Conservation (phyloP, 2,113 vertebrate genomes). For the Tachuris rubrigastra region DNA sequence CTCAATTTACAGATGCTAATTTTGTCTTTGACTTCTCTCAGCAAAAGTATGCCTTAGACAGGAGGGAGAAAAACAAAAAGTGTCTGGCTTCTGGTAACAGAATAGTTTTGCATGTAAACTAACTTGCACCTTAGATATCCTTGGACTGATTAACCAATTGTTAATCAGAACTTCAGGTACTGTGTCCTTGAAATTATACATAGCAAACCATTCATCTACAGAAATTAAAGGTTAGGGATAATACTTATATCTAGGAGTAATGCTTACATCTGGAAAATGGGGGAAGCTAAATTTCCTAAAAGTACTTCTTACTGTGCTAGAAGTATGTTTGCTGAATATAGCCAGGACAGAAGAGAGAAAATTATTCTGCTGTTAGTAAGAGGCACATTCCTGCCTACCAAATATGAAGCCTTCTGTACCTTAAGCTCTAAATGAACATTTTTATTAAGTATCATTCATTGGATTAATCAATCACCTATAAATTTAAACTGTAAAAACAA, state of each 20-base stretch:
- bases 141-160: background rate
- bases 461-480: background rate
- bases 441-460: background rate
- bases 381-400: background rate
- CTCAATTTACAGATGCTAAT: background rate
- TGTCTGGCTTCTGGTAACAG: background rate
- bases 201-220: background rate
- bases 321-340: background rate
- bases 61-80: background rate
- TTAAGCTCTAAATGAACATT: background rate
- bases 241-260: background rate
- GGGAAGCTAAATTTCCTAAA: background rate
- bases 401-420: background rate
- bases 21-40: slow-evolving; percentile 1
- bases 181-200: background rate
- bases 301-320: background rate
- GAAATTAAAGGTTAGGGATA: background rate
- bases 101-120: background rate
- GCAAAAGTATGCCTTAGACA: background rate
- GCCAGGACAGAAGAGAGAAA: background rate
- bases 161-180: background rate
- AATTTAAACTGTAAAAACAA: background rate
- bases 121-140: background rate
- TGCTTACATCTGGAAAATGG: background rate
- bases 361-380: background rate